phyloP scores from a whole-genome alignment of 2,113 vertebrate genomes.

The Aldabrachelys gigantea region DNA sequence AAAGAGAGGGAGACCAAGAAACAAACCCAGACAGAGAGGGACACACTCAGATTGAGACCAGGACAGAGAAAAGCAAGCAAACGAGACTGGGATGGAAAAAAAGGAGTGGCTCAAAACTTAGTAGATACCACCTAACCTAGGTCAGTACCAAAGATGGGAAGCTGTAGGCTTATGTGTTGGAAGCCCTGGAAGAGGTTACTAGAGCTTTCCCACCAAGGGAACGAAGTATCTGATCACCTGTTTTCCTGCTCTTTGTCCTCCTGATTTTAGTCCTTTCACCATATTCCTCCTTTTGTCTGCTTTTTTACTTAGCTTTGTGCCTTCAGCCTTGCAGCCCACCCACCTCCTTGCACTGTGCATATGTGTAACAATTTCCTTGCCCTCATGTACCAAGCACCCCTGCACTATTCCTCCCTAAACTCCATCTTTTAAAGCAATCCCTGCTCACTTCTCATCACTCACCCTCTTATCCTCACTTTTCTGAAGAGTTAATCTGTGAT shows the following conservation, averaged over 20 bases:
- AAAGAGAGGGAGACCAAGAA: not conserved
- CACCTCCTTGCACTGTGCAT: not conserved
- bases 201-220: not conserved
- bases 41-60: not conserved
- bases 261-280: not conserved
- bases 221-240: not conserved
- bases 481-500: conserved; percentile 30
- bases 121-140: not conserved
- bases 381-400: not conserved
- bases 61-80: not conserved
- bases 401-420: not conserved
- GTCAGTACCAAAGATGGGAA: not conserved
- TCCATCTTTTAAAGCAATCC: conserved; percentile 6
- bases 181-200: not conserved
- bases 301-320: not conserved
- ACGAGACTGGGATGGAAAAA: not conserved
- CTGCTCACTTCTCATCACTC: not conserved
- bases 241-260: not conserved
- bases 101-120: not conserved
- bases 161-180: not conserved
- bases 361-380: not conserved
- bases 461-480: not conserved
- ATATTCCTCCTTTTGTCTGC: not conserved
- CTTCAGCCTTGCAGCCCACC: not conserved
- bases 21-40: not conserved